Conservation (phyloP, 1,140 invertebrate species). For the Nasonia longicornis region DNA sequence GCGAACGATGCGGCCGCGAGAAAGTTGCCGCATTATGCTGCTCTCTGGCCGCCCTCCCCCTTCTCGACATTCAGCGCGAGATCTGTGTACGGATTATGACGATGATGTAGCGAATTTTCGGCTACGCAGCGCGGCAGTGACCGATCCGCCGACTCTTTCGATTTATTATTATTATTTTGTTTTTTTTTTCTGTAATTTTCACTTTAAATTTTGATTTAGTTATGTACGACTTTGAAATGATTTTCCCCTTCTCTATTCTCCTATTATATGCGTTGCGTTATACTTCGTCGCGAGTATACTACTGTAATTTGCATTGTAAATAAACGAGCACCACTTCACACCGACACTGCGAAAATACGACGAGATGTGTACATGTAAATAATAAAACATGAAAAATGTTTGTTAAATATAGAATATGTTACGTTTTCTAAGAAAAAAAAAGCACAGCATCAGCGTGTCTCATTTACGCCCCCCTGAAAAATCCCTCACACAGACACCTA, state of each 20-base stretch:
- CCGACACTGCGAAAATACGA: conserved; percentile 44
- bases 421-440: conserved; percentile 59
- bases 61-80: not conserved
- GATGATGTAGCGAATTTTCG: conserved; percentile 53
- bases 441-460: not conserved
- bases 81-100: too few species aligned
- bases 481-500: not conserved
- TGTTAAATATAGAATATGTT: conserved; percentile 64
- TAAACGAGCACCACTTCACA: conserved; percentile 49
- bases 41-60: not conserved
- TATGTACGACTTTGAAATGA: not conserved
- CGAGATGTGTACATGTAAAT: conserved; percentile 51
- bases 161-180: too few species aligned
- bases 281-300: conserved; percentile 19
- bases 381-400: conserved; percentile 62
- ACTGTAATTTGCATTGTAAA: conserved; percentile 64
- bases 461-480: not conserved
- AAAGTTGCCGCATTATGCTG: conserved; percentile 35
- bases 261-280: conserved; percentile 16
- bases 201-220: not conserved
- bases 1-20: conserved; percentile 43
- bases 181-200: too few species aligned
- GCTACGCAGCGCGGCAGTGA: conserved; percentile 57
- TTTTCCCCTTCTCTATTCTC: not conserved
- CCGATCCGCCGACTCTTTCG: conserved; percentile 51